phyloP scores from a whole-genome alignment of 2,113 vertebrate species.

The Ameiurus melas region DNA sequence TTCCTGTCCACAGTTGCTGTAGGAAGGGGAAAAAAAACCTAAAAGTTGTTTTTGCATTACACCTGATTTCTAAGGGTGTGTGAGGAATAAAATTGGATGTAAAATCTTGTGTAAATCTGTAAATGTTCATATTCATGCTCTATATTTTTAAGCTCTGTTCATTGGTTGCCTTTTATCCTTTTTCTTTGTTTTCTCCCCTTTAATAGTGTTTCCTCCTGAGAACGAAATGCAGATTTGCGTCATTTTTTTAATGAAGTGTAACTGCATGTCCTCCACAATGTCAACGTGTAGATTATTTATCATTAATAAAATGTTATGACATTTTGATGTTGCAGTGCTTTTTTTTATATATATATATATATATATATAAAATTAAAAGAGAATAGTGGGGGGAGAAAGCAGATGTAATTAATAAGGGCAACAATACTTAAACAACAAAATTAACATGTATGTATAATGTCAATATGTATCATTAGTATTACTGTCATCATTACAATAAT shows the following conservation, averaged over 20 bases:
- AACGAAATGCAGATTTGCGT: not conserved
- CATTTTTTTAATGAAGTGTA: slow-evolving; percentile 1
- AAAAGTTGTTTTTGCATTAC: not conserved
- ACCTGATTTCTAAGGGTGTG: slow-evolving; percentile 44
- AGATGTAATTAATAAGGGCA: not conserved
- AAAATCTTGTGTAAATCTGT: slow-evolving; percentile 17
- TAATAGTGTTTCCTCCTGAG: not conserved
- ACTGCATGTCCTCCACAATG: slow-evolving; percentile 22
- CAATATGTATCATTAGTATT: not conserved
- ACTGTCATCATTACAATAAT: not conserved
- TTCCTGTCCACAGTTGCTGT: not conserved
- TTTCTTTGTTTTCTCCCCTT: not conserved
- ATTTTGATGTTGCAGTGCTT: not conserved
- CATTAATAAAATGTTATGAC: slow-evolving; percentile 37
- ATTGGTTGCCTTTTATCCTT: slow-evolving; percentile 6
- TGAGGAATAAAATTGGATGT: not conserved
- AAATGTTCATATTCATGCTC: slow-evolving; percentile 17
- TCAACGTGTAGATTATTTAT: slow-evolving; percentile 31
- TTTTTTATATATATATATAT: not conserved
- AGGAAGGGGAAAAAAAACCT: not conserved
- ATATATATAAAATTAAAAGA: not conserved
- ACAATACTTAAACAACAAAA: not conserved
- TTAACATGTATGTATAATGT: not conserved
- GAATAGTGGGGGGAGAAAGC: no score
- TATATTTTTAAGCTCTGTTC: slow-evolving; percentile 17